A percentile compares a stretch with the other conserved stretches of the same genome.
These are phyloP conservation scores for Cladopsammia gracilis DNA, from an alignment of 64 coral and sea anemone species.

Conservation along the genomic window DNA sequence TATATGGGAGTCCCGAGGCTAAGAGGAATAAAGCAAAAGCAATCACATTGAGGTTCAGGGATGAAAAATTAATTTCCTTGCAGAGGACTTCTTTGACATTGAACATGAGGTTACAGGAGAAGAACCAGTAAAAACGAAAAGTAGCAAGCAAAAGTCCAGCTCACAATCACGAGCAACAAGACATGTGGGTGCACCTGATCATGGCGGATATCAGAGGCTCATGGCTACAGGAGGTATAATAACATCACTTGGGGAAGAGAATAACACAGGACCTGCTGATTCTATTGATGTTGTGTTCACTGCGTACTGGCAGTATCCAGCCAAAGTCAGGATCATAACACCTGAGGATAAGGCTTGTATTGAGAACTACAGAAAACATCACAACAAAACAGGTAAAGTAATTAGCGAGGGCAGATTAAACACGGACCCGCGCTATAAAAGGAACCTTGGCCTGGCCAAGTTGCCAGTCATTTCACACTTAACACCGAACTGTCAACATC, in stretches of 20 bases:
- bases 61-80: background rate
- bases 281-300: constrained; percentile 94
- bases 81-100: constrained; percentile 49
- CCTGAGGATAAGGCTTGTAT: constrained; percentile 96
- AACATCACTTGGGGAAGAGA: constrained; percentile 57
- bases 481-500: too few species aligned
- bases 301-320: constrained; percentile 97
- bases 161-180: background rate
- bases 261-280: constrained; percentile 55
- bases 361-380: constrained; percentile 90
- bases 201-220: constrained; percentile 96
- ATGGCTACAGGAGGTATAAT: constrained; percentile 86
- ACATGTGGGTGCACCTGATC: constrained; percentile 94
- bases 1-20: too few species aligned
- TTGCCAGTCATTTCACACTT: too few species aligned
- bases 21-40: too few species aligned
- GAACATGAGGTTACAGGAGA: constrained; percentile 35
- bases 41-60: too few species aligned
- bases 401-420: too few species aligned
- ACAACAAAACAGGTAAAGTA: constrained; percentile 70
- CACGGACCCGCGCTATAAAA: too few species aligned
- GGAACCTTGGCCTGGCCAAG: too few species aligned
- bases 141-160: background rate
- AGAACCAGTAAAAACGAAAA: background rate
- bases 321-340: constrained; percentile 93